Percentiles rank a stretch among this genome's conserved stretches.
Conservation (phyloP, 2,113 vertebrate species). For the Lepisosteus osseus region DNA sequence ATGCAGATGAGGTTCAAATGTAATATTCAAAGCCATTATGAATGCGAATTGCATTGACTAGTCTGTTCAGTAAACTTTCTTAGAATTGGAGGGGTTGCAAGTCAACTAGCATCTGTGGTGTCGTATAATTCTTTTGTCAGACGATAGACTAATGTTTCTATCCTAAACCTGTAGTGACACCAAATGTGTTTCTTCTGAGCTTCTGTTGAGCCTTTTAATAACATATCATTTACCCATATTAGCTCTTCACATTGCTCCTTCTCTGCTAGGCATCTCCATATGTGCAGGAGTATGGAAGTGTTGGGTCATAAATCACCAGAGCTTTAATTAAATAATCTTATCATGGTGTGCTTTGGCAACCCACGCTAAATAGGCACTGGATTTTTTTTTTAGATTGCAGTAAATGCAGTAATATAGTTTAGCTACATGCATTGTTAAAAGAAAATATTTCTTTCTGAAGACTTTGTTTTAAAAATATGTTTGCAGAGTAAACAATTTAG, state of each 20-base stretch:
- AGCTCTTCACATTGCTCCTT: not conserved
- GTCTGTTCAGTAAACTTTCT: no score
- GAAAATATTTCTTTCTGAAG: no score
- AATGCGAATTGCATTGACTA: no score
- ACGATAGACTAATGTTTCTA: no score
- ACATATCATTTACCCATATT: slow-evolving; percentile 4
- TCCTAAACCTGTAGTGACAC: not conserved
- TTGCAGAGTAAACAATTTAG: not conserved
- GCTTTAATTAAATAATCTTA: slow-evolving; percentile 3
- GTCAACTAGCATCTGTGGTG: no score
- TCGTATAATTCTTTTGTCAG: no score
- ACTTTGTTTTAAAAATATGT: not conserved
- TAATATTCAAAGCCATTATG: no score
- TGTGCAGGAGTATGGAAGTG: slow-evolving; percentile 2
- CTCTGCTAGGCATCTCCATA: not conserved
- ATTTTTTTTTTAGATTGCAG: not conserved
- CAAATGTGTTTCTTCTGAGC: not conserved
- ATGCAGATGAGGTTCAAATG: no score
- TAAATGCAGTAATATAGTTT: not conserved
- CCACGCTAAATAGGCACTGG: not conserved
- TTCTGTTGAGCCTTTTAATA: slow-evolving; percentile 1
- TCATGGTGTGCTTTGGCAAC: not conserved
- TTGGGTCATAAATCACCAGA: slow-evolving; percentile 4
- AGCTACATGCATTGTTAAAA: not conserved
- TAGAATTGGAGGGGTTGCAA: no score